Base-by-base conservation (phyloP, 2,113 vertebrate genomes). In the Aegithalos caudatus region DNA sequence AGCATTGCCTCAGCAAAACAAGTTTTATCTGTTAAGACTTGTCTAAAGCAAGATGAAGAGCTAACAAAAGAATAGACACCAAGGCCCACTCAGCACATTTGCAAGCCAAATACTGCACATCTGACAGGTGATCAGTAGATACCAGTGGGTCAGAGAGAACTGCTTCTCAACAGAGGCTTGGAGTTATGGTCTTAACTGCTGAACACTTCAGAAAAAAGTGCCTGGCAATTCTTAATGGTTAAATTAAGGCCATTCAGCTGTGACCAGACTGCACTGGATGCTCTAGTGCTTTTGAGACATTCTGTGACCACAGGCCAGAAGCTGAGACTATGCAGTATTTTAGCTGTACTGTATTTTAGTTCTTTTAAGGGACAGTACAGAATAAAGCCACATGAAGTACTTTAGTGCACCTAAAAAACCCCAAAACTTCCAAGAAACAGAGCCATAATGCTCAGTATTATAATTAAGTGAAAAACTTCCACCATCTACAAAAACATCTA, bases 101-200 rank as follows among this genome's bases (percentile, higher is more conserved):
- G 85, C 90, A 95, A 96, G 94, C 72, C 76, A 88, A 94, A 88
- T 69, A 85, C 42, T 86, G 91, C 67, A 83, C 81, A 90, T 80
- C 60, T 94, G 85, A 92, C 79, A 96, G 72, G 88, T 78, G 85
- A 88, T 53, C 79, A 86, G 91, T 42, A 94, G 71, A 28, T 54
- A 83, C 9, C 51, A 87, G 89, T n/a, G 42, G 42, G 72, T 67
- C 27, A 88, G 81, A 92, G 57, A 91, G 65, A 92, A 95, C 92
- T 97, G 96, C 94, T 97, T 96, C 95, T 96, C 90, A 88, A 92
- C 64, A 96, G 94, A 95, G 95, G 85, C 94, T 96, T 95, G 96
- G 95, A 97, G 76, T 96, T 96, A 96, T 94, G 94, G 95, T 86
- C 76, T 88, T 42, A n/a, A 74, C 40, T 23, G 40, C 22, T n/a